Conservation (phyloP, 1,140 invertebrate species). For the Drosophila chauvacae region DNA sequence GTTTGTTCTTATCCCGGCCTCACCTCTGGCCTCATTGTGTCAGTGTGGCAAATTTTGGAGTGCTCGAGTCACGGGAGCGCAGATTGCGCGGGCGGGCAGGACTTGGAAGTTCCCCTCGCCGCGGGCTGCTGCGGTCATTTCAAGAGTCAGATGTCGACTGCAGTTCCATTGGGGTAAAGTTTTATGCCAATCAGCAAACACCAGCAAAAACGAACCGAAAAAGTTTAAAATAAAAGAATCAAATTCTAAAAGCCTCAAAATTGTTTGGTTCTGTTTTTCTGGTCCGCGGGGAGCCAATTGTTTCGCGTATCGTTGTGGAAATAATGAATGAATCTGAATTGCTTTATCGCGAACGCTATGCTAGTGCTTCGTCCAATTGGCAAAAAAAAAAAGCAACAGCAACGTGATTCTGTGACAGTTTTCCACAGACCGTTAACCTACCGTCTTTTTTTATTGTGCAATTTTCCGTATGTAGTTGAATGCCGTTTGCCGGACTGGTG, state of each 20-base stretch:
- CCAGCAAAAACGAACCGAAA: neutral
- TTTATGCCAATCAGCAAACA: slow-evolving; percentile 46
- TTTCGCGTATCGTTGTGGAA: slow-evolving; percentile 62
- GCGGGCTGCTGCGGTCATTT: slow-evolving; percentile 47
- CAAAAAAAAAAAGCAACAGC: slow-evolving; percentile 55
- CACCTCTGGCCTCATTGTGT: slow-evolving; percentile 71
- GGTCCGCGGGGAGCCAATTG: slow-evolving; percentile 32
- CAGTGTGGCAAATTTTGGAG: slow-evolving; percentile 61
- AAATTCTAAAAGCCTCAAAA: slow-evolving; percentile 59
- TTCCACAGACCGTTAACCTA: slow-evolving; percentile 33
- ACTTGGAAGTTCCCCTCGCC: slow-evolving; percentile 31
- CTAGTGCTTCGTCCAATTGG: slow-evolving; percentile 31
- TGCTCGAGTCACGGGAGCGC: slow-evolving; percentile 14
- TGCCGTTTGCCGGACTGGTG: neutral
- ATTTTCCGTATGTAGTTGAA: slow-evolving; percentile 33
- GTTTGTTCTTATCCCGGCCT: slow-evolving; percentile 33
- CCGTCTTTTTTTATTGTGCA: slow-evolving; percentile 8
- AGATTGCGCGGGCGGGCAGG: slow-evolving; percentile 16
- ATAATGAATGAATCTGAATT: slow-evolving; percentile 69
- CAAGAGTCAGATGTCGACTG: slow-evolving; percentile 70
- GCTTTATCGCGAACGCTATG: slow-evolving; percentile 31
- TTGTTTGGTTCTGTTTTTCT: slow-evolving; percentile 49
- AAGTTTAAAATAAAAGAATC: slow-evolving; percentile 9
- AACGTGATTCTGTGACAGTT: slow-evolving; percentile 60
- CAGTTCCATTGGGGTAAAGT: slow-evolving; percentile 65